phyloP scores from a whole-genome alignment of 2,888 invertebrate species.

The Lepidocyrtinus sp. region DNA sequence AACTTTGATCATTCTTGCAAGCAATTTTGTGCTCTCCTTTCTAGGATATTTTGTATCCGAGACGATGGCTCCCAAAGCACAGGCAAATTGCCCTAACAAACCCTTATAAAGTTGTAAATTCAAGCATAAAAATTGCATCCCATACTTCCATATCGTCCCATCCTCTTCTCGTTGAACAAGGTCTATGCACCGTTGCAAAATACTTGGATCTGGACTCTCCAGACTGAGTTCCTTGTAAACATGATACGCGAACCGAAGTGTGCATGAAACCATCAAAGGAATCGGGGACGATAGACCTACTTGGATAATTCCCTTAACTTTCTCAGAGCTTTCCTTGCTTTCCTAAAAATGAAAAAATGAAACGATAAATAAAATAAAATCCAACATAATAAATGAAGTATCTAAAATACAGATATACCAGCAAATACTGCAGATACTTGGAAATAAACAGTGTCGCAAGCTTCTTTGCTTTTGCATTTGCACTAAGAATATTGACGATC shows the following conservation, averaged over 20 bases:
- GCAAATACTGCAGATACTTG: conserved; percentile 44
- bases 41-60: conserved; percentile 59
- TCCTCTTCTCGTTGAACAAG: conserved; percentile 44
- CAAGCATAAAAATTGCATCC: conserved; percentile 62
- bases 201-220: conserved; percentile 37
- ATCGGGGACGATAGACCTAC: conserved; percentile 62
- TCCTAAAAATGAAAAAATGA: conserved; percentile 58
- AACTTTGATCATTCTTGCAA: conserved; percentile 68
- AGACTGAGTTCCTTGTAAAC: conserved; percentile 56
- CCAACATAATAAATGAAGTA: too few relatives aligned
- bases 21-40: conserved; percentile 64
- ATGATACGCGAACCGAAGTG: conserved; percentile 59
- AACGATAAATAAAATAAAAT: background rate
- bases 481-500: conserved; percentile 65
- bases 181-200: conserved; percentile 38
- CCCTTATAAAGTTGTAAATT: conserved; percentile 66
- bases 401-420: too few relatives aligned
- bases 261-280: conserved; percentile 61
- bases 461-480: conserved; percentile 65
- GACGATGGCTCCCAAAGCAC: conserved; percentile 60
- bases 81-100: conserved; percentile 62
- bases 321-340: conserved; percentile 27
- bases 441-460: conserved; percentile 50
- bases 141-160: conserved; percentile 55
- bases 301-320: conserved; percentile 50